Evolutionary conservation across 92 coral and sea anemone species (phyloP).

Genomic region (Actinostola sp.): DNA sequence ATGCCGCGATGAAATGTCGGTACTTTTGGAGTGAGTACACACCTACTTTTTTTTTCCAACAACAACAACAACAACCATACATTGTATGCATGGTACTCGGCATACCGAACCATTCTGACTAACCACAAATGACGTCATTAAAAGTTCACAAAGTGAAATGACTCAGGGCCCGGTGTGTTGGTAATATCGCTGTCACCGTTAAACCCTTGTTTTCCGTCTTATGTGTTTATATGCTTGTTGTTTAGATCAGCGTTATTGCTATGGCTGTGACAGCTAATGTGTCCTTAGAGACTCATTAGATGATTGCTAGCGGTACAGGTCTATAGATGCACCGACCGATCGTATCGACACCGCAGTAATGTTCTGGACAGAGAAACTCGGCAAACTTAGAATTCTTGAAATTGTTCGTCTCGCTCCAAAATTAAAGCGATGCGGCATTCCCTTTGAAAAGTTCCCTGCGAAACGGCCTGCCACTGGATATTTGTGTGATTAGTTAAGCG

Average conservation of each 20-base stretch:
- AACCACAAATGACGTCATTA: constrained; percentile 12
- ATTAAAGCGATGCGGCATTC: neutral
- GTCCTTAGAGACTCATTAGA: constrained; percentile 27
- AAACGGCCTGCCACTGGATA: neutral
- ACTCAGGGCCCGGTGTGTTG: neutral
- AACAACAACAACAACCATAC: no score
- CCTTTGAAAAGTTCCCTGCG: neutral
- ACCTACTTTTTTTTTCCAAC: no score
- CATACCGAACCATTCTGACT: neutral
- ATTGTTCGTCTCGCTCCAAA: neutral
- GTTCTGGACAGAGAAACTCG: neutral
- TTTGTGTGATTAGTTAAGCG: constrained; percentile 20
- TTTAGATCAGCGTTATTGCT: constrained; percentile 5
- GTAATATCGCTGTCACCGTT: neutral
- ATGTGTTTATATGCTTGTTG: neutral
- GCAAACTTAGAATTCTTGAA: neutral
- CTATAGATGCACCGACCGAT: neutral
- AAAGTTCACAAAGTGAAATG: neutral
- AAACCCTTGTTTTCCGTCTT: neutral
- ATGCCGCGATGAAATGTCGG: constrained; percentile 3
- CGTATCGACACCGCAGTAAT: neutral
- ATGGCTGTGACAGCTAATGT: constrained; percentile 1
- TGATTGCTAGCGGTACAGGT: neutral
- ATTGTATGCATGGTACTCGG: no score
- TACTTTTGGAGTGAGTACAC: neutral